These are phyloP conservation scores for Bombus terrestris DNA, from an alignment of 1,140 invertebrate species.

Conservation along the genomic window DNA sequence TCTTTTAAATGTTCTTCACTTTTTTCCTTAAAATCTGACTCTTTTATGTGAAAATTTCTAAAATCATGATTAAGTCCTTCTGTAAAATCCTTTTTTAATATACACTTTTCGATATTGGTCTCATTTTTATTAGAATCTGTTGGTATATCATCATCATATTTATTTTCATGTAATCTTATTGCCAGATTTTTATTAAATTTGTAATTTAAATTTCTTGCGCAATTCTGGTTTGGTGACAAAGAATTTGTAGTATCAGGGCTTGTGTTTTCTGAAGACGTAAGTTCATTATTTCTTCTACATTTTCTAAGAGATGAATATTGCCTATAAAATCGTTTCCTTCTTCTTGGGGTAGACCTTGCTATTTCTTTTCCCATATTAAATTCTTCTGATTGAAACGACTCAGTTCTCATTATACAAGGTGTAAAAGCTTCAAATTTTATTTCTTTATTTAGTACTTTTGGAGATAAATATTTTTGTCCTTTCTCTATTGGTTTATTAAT, in stretches of 20 bases:
- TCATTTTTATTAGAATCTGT: conserved; percentile 11
- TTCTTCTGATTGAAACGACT: conserved; percentile 23
- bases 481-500: not conserved
- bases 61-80: conserved; percentile 3
- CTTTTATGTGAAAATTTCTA: not conserved
- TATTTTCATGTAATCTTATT: conserved; percentile 65
- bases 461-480: conserved; percentile 18
- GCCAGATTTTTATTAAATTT: conserved; percentile 56
- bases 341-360: conserved; percentile 61
- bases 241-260: conserved; percentile 33
- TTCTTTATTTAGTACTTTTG: conserved; percentile 21
- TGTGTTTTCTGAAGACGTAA: conserved; percentile 28
- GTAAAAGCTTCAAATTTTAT: conserved; percentile 26
- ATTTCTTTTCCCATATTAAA: conserved; percentile 27
- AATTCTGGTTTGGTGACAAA: conserved; percentile 18
- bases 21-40: not conserved
- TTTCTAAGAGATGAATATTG: conserved; percentile 34
- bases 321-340: conserved; percentile 37
- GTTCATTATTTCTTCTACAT: not conserved
- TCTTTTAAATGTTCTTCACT: conserved; percentile 8
- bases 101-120: not conserved
- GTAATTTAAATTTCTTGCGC: not conserved
- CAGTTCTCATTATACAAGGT: conserved; percentile 34
- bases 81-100: not conserved
- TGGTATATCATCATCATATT: conserved; percentile 60